Conservation (phyloP, 2,888 invertebrate genomes). For the Caenorhabditis plicata region DNA sequence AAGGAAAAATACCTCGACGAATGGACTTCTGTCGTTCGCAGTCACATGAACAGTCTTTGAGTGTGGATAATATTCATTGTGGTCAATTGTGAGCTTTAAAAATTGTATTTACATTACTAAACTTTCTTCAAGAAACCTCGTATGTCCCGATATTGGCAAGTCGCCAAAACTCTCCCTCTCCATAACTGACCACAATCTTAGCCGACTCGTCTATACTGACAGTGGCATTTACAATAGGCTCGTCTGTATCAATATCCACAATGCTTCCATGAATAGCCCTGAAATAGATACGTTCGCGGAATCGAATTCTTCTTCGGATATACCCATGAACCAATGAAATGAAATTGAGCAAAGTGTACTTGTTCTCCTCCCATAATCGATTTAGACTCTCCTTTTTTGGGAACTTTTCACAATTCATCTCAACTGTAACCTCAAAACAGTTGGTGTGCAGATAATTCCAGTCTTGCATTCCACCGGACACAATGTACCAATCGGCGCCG, state of each 20-base stretch:
- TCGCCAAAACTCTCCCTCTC: conserved; percentile 89
- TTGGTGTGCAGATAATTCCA: conserved; percentile 91
- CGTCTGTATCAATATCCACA: conserved; percentile 73
- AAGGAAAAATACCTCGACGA: conserved; percentile 6
- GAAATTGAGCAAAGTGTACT: conserved; percentile 79
- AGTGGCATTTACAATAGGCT: conserved; percentile 76
- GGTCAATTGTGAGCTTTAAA: conserved; percentile 55
- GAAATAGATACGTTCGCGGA: background rate
- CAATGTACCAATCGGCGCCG: conserved; percentile 81
- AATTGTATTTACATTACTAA: background rate
- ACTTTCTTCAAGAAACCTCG: conserved; percentile 45
- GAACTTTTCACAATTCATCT: conserved; percentile 89
- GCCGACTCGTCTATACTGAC: conserved; percentile 78
- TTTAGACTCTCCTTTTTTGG: conserved; percentile 77
- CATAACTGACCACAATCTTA: conserved; percentile 79
- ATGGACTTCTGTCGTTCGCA: conserved; percentile 27
- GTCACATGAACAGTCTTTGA: conserved; percentile 38
- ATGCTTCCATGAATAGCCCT: conserved; percentile 75
- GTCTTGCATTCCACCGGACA: conserved; percentile 93
- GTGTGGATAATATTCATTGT: conserved; percentile 41
- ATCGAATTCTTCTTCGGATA: background rate
- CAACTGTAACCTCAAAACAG: conserved; percentile 90
- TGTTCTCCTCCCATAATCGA: conserved; percentile 84
- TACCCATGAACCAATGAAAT: conserved; percentile 78
- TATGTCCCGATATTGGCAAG: conserved; percentile 85